These are phyloP conservation scores for Prionailurus viverrinus DNA, from an alignment of 2,113 vertebrate genomes.

Conservation along the genomic window DNA sequence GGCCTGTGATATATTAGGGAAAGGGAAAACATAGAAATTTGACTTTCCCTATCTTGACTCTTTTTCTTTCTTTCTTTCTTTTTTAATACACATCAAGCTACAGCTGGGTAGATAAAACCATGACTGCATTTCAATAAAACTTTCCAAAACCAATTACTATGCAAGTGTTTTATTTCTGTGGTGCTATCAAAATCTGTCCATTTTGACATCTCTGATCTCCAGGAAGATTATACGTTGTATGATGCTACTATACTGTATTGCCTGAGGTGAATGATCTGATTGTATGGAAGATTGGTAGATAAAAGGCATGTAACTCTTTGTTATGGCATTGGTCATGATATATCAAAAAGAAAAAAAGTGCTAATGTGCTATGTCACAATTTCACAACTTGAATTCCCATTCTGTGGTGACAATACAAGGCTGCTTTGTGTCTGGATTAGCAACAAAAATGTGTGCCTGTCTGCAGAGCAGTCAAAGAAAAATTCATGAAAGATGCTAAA, in stretches of 20 bases:
- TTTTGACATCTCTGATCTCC: slow-evolving; percentile 54
- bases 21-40: slow-evolving; percentile 56
- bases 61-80: background rate
- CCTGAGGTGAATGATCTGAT: slow-evolving; percentile 86
- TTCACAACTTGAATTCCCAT: slow-evolving; percentile 86
- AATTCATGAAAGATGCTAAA: background rate
- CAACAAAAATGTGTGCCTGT: slow-evolving; percentile 75
- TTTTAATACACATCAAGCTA: background rate
- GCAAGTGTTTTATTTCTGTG: background rate
- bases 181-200: background rate
- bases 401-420: slow-evolving; percentile 82
- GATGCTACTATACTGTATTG: slow-evolving; percentile 53
- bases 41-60: background rate
- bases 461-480: slow-evolving; percentile 44
- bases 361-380: slow-evolving; percentile 76
- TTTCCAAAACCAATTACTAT: slow-evolving; percentile 43
- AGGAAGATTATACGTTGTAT: background rate
- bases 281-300: slow-evolving; percentile 82
- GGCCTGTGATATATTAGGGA: slow-evolving; percentile 67
- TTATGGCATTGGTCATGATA: slow-evolving; percentile 88
- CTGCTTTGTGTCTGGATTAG: slow-evolving; percentile 80
- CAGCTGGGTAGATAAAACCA: slow-evolving; percentile 43
- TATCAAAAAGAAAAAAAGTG: slow-evolving; percentile 81
- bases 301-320: slow-evolving; percentile 85
- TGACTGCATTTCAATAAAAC: background rate